Evolutionary conservation across 2,113 vertebrate species (phyloP).

Genomic region (Irena cyanogastra): DNA sequence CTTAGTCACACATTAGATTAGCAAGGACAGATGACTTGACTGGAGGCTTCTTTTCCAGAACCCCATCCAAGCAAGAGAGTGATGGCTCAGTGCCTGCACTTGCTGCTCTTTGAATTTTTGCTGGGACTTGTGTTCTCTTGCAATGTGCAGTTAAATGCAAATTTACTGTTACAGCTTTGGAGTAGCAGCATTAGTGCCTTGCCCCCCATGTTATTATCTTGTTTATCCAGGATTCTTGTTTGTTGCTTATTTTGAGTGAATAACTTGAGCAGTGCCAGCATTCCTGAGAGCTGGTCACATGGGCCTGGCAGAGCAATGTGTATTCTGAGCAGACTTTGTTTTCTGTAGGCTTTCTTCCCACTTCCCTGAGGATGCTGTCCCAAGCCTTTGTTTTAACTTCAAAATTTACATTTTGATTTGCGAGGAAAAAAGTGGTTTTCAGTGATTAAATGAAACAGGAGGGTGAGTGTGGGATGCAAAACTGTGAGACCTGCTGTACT

Average conservation of each 20-base stretch:
- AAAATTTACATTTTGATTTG: neutral
- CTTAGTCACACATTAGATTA: neutral
- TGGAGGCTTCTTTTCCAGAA: neutral
- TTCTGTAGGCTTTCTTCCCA: slow-evolving; percentile 11
- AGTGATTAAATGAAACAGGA: neutral
- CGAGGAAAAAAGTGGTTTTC: neutral
- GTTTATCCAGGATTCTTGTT: slow-evolving; percentile 21
- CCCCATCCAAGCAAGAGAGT: neutral
- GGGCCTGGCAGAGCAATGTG: neutral
- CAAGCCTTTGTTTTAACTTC: slow-evolving; percentile 15
- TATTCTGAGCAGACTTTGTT: slow-evolving; percentile 20
- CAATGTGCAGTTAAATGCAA: neutral
- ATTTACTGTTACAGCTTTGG: neutral
- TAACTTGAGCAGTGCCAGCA: slow-evolving; percentile 1
- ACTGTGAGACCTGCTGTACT: neutral
- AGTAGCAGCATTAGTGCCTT: neutral
- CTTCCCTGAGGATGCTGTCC: slow-evolving; percentile 24
- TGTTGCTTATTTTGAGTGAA: neutral
- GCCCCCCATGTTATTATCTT: neutral
- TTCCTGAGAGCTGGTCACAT: slow-evolving; percentile 46
- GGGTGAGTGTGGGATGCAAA: neutral
- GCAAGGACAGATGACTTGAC: neutral
- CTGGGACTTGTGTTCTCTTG: neutral
- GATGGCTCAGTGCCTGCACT: neutral
- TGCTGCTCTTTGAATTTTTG: neutral